phyloP scores from a whole-genome alignment of 2,113 vertebrate species.

The Megaceryle torquata region DNA sequence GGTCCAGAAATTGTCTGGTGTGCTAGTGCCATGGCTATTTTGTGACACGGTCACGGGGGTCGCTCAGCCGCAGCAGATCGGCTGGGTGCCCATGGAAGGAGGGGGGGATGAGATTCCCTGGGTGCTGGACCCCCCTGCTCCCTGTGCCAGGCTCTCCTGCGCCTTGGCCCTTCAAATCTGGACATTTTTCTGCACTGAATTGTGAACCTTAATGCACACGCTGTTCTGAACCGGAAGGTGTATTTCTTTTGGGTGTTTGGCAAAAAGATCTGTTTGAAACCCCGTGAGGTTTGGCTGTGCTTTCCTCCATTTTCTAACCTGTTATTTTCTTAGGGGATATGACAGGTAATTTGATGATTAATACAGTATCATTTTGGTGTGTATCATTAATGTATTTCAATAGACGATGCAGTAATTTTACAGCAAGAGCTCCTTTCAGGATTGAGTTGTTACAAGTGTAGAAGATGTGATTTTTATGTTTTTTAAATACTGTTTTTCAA shows the following conservation, averaged over 20 bases:
- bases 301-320: neutral
- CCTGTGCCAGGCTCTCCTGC: neutral
- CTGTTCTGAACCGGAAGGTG: neutral
- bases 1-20: neutral
- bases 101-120: neutral
- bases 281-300: neutral
- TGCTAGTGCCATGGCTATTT: neutral
- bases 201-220: neutral
- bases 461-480: neutral
- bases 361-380: neutral
- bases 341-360: neutral
- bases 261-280: neutral
- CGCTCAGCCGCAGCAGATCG: rapidly evolving
- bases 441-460: neutral
- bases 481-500: neutral
- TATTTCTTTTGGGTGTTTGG: neutral
- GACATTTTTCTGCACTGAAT: neutral
- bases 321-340: neutral
- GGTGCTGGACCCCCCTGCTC: neutral
- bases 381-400: neutral
- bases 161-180: neutral
- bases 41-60: rapidly evolving
- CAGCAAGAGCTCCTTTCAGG: neutral
- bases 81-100: neutral
- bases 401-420: neutral